Base-by-base conservation (phyloP, 2,797 vertebrate genomes). In the Furcifer pardalis region DNA sequence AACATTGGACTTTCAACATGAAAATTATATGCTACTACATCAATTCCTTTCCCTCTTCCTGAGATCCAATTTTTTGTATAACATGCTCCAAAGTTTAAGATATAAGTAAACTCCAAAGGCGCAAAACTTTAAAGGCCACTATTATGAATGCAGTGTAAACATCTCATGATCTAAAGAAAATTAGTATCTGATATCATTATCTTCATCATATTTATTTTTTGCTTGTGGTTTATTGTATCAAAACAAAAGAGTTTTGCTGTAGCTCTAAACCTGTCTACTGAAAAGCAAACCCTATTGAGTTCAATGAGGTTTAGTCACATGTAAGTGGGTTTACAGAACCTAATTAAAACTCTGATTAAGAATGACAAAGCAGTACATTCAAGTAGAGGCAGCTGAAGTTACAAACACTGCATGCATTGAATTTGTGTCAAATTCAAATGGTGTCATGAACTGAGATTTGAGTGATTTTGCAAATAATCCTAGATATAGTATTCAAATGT, bases 161-260 rank as follows among this genome's bases (percentile, higher is more conserved):
- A 40, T 49, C 13, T 76, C 79, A 63, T 25, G 46, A 30, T 87
- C 37, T 81, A 85, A 89, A 86, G 60, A 65, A 40, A 9, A 40
- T 19, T 8, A 42, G 13, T 42, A 81, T 71, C 13, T 81, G 27
- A 25, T 25, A 40, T 4, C 25, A 30, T 9, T 81, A 59, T 19
- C 7, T 13, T 69, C 15, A 40, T 25, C 32, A 71, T 49, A 52
- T 52, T 80, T 80, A 25, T 10, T 77, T 37, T 56, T 21, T 68
- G 30, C 46, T 81, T 19, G 30, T n/a, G 6, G 23, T 65, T n/a
- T 52, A 49, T 49, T 46, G 25, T 25, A 68, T 68, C 49, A 37
- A 68, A 80, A 69, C 46, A 37, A 80, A 19, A 30, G 30, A 6
- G 6, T 25, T 60, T 42, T 37, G 27, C 59, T 59, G 25, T 27